Base-by-base conservation (phyloP, 2,797 vertebrate species). In the Protonibea diacanthus region DNA sequence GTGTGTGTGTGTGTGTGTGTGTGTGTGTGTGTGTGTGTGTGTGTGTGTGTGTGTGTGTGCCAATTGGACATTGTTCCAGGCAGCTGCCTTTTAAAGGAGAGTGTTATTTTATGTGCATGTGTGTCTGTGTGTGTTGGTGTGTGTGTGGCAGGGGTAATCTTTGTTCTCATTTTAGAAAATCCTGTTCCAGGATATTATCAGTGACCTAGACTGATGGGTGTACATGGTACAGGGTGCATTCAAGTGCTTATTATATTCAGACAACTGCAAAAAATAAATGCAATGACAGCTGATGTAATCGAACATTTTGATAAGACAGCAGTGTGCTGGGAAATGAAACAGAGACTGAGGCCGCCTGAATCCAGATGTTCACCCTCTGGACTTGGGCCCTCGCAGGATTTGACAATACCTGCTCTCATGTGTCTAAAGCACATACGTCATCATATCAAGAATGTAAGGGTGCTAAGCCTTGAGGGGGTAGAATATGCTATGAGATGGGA, bases 161-260 rank as follows among this genome's bases (percentile, higher is more conserved):
- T 25, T 73, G 20, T 60, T 66, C 56, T 60, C 27, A 53, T 55
- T 44, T 63, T 9, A 27, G 23, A 20, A 27, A 49, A 53, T 52
- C 17, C 49, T 51, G 38, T 58, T 65, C 47, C 45, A 58, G 61
- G 61, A 67, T 38, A 59, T 49, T 38, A 59, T 49, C 62, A 56
- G 5, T 49, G 49, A 51, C 78, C 23, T 23, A 52, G 27, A 65
- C 40, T 48, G 61, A 18, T 38, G 33, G 33, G 33, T 38, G 17
- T 29, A 18, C 17, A 14, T 21, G 40, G 40, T 18, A 27, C 7
- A 45, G 8, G 10, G 20, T 48, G 67, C 53, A 33, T 59, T 57
- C 42, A 2, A 51, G n/a, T 20, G 44, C 52, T n/a, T 17, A 38
- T n/a, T 17, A 15, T 25, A 17, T 73, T 33, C 6, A 53, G 25